These are phyloP conservation scores for Lagocephalus sceleratus DNA, from an alignment of 2,797 vertebrate species.

Conservation along the genomic window DNA sequence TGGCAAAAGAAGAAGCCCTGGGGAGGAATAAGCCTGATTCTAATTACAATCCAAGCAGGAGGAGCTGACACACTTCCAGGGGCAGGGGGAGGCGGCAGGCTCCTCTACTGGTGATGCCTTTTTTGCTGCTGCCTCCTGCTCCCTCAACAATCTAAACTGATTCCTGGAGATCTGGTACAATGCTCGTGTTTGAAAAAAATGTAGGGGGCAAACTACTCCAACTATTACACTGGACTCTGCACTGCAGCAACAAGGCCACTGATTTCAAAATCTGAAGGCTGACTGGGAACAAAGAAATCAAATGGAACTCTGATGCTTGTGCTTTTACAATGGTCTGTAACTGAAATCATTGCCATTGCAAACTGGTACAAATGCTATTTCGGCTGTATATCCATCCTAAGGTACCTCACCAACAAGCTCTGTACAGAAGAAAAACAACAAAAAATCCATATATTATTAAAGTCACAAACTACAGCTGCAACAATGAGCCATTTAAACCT, in stretches of 20 bases:
- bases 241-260: slow-evolving; percentile 1
- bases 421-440: too few species aligned
- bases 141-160: slow-evolving; percentile 15
- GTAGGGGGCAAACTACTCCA: background rate
- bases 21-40: slow-evolving; percentile 51
- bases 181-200: background rate
- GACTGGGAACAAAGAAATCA: slow-evolving; percentile 3
- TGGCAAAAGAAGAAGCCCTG: slow-evolving; percentile 7
- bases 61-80: slow-evolving; percentile 67
- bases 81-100: slow-evolving; percentile 38
- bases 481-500: slow-evolving; percentile 3
- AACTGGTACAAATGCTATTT: too few species aligned
- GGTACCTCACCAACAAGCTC: too few species aligned
- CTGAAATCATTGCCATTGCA: background rate
- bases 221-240: background rate
- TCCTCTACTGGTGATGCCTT: slow-evolving; percentile 15
- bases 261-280: slow-evolving; percentile 6
- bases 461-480: background rate
- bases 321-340: background rate
- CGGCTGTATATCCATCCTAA: too few species aligned
- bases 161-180: slow-evolving; percentile 3
- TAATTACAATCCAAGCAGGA: slow-evolving; percentile 68
- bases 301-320: background rate
- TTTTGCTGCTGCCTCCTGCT: slow-evolving; percentile 14
- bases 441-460: too few species aligned